Base-by-base conservation (phyloP, 2,797 vertebrate species). In the Cuniculus paca region DNA sequence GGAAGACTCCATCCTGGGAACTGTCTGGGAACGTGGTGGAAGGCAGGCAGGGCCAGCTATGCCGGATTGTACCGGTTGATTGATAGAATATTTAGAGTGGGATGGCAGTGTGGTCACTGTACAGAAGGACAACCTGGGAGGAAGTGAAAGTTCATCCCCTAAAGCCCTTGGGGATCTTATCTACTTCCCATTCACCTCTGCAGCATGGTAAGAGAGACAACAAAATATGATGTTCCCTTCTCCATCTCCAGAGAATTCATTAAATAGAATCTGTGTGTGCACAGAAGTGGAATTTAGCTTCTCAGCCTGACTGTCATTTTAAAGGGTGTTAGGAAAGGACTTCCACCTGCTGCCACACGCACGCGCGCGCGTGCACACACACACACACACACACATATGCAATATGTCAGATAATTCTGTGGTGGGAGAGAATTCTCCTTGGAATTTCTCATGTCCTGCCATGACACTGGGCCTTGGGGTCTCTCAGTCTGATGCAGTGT, bases 161-260 rank as follows among this genome's bases (percentile, higher is more conserved):
- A 45, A 36, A 48, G 68, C 16, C 78, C n/a, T 4, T 6, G n/a
- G 45, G 58, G 75, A 77, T 45, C 56, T 42, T 26, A 7, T 83
- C 88, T 92, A 52, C 82, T 92, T 91, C 68, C 75, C 75, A 79
- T 82, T 50, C 19, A 48, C 22, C 77, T 87, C 60, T 88, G 68
- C 70, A 39, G 58, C 52, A 28, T 4, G 68, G 58, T 74, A 92
- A 80, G 88, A 77, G 91, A 95, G 94, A 87, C 52, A 90, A 92
- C 78, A 75, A 92, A 86, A 50, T 28, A 70, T 45, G 34, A 80
- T 7, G 60, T 52, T 36, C 26, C 63, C 50, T 36, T 79, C 60
- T 89, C 39, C 39, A 26, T 87, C 93, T 90, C 92, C 87, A 85
- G 96, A 95, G 92, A 74, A 54, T 90, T 92, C 96, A 88, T 85